Percentiles rank a stretch among this genome's conserved stretches.
These are phyloP conservation scores for Coenobita brevimanus DNA, from an alignment of 1,140 invertebrate genomes.

Conservation along the genomic window DNA sequence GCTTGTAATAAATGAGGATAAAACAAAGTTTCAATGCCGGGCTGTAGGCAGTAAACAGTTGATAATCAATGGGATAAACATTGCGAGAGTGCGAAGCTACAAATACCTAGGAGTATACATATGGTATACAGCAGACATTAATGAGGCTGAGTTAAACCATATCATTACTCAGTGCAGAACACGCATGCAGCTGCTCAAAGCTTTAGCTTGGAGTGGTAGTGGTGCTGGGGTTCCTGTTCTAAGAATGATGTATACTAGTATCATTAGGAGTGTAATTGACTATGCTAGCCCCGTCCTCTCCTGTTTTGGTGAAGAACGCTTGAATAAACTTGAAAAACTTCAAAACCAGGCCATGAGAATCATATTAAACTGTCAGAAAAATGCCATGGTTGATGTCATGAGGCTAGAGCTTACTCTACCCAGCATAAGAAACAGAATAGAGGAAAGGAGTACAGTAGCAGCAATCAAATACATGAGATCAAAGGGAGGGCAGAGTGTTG, in stretches of 20 bases:
- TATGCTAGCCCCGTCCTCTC: background rate
- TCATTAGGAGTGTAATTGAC: background rate
- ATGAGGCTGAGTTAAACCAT: background rate
- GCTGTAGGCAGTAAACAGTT: too few relatives aligned
- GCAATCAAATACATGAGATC: background rate
- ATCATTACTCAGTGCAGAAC: background rate
- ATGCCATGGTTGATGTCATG: background rate
- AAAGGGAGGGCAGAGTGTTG: too few relatives aligned
- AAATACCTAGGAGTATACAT: slow-evolving; percentile 13
- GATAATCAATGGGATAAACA: background rate
- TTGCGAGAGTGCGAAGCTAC: background rate
- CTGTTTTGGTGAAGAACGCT: background rate
- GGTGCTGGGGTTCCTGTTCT: background rate
- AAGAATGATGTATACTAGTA: background rate
- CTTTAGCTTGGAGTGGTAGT: too few relatives aligned
- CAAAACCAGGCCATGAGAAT: slow-evolving; percentile 13
- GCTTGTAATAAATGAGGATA: background rate
- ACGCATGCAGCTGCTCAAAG: background rate
- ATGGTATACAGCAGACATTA: background rate
- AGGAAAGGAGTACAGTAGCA: background rate
- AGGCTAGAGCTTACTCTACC: background rate
- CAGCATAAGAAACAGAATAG: background rate
- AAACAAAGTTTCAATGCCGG: background rate
- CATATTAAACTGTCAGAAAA: background rate
- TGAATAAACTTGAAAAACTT: background rate